A percentile compares a stretch with the other conserved stretches of the same genome.
Conservation (phyloP, 2,888 invertebrate genomes). For the Nebria salina region DNA sequence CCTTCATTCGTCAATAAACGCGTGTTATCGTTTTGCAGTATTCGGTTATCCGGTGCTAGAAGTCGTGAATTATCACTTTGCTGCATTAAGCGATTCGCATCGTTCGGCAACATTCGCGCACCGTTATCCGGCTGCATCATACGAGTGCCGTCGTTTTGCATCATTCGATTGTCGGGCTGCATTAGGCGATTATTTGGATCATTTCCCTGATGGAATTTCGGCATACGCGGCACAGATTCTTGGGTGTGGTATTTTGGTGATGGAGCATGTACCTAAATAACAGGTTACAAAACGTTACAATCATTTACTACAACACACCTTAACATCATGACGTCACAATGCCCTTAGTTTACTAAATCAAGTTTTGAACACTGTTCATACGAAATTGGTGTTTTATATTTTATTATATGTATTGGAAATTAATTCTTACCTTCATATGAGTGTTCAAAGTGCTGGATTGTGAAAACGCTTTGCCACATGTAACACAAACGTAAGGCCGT, state of each 20-base stretch:
- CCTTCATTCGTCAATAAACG: conserved; percentile 54
- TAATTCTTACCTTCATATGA: conserved; percentile 60
- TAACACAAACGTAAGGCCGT: conserved; percentile 62
- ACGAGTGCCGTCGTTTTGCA: conserved; percentile 56
- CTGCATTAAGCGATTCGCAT: conserved; percentile 53
- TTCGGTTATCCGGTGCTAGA: conserved; percentile 41
- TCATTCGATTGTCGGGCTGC: conserved; percentile 56
- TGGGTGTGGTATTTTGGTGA: conserved; percentile 57
- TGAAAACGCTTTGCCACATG: conserved; percentile 62
- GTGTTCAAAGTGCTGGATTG: conserved; percentile 63
- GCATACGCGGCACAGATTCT: conserved; percentile 50
- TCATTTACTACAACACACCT: no score
- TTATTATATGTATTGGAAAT: no score
- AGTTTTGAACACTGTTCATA: no score
- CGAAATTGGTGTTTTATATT: no score
- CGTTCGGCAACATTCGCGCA: conserved; percentile 51
- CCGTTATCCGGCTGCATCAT: conserved; percentile 55
- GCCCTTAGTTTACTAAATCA: no score
- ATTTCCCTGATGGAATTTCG: conserved; percentile 48
- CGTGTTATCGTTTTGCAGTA: conserved; percentile 49
- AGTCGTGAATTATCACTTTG: conserved; percentile 52
- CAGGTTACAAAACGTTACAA: not conserved
- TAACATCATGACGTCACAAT: no score
- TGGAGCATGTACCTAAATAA: conserved; percentile 56
- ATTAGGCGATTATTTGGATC: conserved; percentile 55